These are phyloP conservation scores for Serripes groenlandicus DNA, from an alignment of 2,888 invertebrate species.

Conservation along the genomic window DNA sequence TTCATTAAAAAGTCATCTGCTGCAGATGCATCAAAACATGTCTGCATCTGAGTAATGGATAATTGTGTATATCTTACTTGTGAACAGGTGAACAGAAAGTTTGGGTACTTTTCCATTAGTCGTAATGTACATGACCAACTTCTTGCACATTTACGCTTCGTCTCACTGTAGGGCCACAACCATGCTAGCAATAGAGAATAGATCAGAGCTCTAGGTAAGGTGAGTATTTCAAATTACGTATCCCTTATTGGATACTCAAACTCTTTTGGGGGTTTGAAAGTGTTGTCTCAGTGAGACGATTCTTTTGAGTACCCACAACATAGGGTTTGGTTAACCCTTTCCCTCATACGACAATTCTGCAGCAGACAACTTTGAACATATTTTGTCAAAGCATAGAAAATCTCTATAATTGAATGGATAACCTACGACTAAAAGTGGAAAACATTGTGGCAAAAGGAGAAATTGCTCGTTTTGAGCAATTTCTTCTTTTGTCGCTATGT, in stretches of 20 bases:
- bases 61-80: slow-evolving; percentile 86
- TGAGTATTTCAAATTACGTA: too few relatives aligned
- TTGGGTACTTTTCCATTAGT: slow-evolving; percentile 87
- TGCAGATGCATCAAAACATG: background rate
- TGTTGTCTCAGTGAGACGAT: too few relatives aligned
- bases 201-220: too few relatives aligned
- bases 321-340: background rate
- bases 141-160: slow-evolving; percentile 87
- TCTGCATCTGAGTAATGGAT: background rate
- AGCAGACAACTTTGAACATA: background rate
- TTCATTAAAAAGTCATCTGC: background rate
- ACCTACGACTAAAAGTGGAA: background rate
- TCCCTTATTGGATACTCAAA: too few relatives aligned
- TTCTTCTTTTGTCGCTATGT: background rate
- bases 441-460: background rate
- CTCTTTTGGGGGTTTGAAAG: too few relatives aligned
- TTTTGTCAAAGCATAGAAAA: background rate
- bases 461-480: background rate
- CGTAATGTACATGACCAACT: slow-evolving; percentile 87
- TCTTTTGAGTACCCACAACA: background rate
- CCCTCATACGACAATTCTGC: background rate
- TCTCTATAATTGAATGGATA: background rate
- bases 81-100: slow-evolving; percentile 87
- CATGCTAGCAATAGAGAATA: slow-evolving; percentile 86
- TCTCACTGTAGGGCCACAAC: slow-evolving; percentile 88